Evolutionary conservation across 2,797 vertebrate genomes (phyloP).

Genomic region (Anguilla obscura): DNA sequence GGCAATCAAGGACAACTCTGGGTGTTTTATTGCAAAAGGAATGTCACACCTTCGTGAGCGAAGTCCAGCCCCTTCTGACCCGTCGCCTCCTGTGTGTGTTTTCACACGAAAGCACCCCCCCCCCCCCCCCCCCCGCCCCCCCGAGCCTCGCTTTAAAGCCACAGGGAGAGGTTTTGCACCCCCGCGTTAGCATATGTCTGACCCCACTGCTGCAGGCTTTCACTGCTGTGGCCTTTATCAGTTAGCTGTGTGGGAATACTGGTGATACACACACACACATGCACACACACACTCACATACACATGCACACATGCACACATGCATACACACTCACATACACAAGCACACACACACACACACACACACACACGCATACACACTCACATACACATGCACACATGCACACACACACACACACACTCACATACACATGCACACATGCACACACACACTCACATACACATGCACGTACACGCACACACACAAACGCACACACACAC

Average conservation of each 20-base stretch:
- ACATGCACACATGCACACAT: background rate
- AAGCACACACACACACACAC: background rate
- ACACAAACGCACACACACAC: too few species aligned
- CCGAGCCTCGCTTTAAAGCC: background rate
- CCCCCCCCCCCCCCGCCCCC: background rate
- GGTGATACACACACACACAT: background rate
- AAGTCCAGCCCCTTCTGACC: background rate
- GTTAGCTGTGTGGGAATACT: background rate
- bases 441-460: background rate
- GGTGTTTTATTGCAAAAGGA: slow-evolving; percentile 5
- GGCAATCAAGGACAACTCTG: background rate
- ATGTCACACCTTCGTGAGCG: background rate
- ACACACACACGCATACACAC: too few species aligned
- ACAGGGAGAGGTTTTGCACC: background rate
- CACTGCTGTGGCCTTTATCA: background rate
- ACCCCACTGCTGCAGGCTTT: background rate
- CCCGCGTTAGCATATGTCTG: background rate
- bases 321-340: background rate
- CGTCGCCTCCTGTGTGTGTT: background rate
- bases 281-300: background rate
- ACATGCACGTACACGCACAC: background rate
- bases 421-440: background rate
- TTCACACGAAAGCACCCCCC: background rate
- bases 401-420: background rate
- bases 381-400: background rate